Conservation (phyloP, 2,888 invertebrate genomes). For the Augochlorella aurata region DNA sequence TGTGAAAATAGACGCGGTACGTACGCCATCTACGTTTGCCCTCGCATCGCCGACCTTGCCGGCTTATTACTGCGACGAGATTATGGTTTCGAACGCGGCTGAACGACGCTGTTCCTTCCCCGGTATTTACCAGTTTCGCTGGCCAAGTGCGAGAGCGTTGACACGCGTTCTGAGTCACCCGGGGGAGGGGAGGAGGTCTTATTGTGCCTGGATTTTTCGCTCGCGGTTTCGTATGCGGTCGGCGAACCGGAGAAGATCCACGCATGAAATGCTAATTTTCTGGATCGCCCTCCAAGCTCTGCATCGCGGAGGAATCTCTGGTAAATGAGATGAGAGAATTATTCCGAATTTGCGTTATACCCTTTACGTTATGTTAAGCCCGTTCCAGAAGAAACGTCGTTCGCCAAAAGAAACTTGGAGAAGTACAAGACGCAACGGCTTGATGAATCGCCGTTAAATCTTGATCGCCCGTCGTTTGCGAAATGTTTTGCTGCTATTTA, state of each 20-base stretch:
- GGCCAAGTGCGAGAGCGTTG: slow-evolving; percentile 11
- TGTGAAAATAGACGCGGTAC: not conserved
- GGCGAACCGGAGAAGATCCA: not conserved
- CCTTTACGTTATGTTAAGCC: not conserved
- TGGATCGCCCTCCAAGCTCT: slow-evolving; percentile 18
- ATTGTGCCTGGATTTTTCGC: slow-evolving; percentile 29
- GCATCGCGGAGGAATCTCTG: not conserved
- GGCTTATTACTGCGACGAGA: slow-evolving; percentile 13
- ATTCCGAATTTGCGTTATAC: slow-evolving; percentile 6
- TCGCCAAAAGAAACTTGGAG: not conserved
- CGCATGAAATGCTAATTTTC: slow-evolving; percentile 19
- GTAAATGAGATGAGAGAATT: slow-evolving; percentile 7
- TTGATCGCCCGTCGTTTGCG: not conserved
- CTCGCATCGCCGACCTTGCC: slow-evolving; percentile 28
- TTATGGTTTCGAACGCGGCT: slow-evolving; percentile 5
- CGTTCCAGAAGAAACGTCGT: not conserved
- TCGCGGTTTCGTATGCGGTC: slow-evolving; percentile 23
- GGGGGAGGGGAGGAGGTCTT: slow-evolving; percentile 7
- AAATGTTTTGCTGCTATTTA: not conserved
- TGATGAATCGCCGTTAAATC: not conserved
- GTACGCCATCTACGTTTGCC: not conserved
- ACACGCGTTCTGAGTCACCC: slow-evolving; percentile 35
- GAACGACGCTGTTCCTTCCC: not conserved
- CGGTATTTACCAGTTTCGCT: not conserved
- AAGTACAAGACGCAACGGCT: not conserved